These are phyloP conservation scores for Coelopa frigida DNA, from an alignment of 1,140 invertebrate genomes.

Conservation along the genomic window DNA sequence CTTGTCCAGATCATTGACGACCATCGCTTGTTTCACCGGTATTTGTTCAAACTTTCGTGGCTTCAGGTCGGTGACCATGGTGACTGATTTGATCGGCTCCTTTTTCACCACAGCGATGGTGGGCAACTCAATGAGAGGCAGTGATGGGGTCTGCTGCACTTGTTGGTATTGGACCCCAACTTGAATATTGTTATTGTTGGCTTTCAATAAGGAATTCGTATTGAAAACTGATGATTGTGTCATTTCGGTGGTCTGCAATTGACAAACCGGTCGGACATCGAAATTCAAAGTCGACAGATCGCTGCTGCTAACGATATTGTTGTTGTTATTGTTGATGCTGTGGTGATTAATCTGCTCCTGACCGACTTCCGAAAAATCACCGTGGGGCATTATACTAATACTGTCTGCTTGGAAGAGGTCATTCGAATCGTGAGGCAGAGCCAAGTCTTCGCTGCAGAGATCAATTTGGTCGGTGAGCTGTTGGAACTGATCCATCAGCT, in stretches of 20 bases:
- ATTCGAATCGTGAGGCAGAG: conserved; percentile 18
- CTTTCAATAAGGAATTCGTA: conserved; percentile 4
- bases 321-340: conserved; percentile 9
- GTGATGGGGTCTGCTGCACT: too few relatives aligned
- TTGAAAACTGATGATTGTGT: conserved; percentile 6
- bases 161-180: neutral
- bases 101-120: conserved; percentile 33
- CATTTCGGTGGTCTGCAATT: neutral
- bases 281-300: too few relatives aligned
- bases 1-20: conserved; percentile 22
- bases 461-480: conserved; percentile 38
- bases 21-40: conserved; percentile 27
- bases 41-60: conserved; percentile 24
- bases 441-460: conserved; percentile 33
- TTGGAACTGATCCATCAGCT: conserved; percentile 39
- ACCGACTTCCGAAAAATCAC: too few relatives aligned
- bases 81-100: conserved; percentile 20
- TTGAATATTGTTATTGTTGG: too few relatives aligned
- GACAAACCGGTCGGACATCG: too few relatives aligned
- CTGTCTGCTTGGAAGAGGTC: conserved; percentile 3
- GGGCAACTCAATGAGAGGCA: conserved; percentile 28
- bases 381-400: conserved; percentile 7
- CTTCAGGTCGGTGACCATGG: conserved; percentile 29
- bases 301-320: neutral
- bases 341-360: too few relatives aligned